phyloP scores from a whole-genome alignment of 2,797 vertebrate species.

The Cyprinodon diabolis region DNA sequence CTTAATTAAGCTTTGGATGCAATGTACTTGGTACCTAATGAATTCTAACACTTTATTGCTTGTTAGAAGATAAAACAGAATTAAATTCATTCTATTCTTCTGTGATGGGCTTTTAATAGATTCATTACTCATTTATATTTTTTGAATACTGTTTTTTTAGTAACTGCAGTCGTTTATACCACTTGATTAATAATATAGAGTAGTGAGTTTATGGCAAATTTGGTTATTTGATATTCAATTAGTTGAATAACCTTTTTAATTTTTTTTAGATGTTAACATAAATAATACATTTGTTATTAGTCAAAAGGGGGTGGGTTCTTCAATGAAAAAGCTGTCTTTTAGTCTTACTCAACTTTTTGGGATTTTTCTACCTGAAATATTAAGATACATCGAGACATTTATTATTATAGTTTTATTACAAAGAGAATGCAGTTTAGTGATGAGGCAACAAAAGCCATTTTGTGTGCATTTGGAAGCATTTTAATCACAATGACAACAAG shows the following conservation, averaged over 20 bases:
- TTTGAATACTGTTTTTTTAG: not conserved
- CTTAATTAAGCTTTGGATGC: too few species aligned
- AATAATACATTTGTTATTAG: too few species aligned
- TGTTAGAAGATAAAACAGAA: slow-evolving; percentile 29
- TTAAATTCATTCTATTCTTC: slow-evolving; percentile 26
- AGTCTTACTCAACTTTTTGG: too few species aligned
- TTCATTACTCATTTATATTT: not conserved
- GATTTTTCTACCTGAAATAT: too few species aligned
- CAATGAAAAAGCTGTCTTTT: too few species aligned
- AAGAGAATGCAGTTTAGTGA: too few species aligned
- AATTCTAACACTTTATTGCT: slow-evolving; percentile 29
- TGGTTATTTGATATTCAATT: too few species aligned
- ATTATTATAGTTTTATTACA: not conserved
- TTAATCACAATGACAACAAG: not conserved
- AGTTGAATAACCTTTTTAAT: too few species aligned
- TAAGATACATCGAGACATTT: not conserved
- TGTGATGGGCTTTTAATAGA: not conserved
- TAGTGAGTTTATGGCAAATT: too few species aligned
- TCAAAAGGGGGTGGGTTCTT: too few species aligned
- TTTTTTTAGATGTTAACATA: too few species aligned
- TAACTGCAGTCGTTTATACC: not conserved
- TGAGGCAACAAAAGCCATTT: not conserved
- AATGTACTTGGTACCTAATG: not conserved
- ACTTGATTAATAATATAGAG: not conserved
- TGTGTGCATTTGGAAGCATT: not conserved